Conservation (phyloP, 2,113 vertebrate species). For the Chrysemys picta region DNA sequence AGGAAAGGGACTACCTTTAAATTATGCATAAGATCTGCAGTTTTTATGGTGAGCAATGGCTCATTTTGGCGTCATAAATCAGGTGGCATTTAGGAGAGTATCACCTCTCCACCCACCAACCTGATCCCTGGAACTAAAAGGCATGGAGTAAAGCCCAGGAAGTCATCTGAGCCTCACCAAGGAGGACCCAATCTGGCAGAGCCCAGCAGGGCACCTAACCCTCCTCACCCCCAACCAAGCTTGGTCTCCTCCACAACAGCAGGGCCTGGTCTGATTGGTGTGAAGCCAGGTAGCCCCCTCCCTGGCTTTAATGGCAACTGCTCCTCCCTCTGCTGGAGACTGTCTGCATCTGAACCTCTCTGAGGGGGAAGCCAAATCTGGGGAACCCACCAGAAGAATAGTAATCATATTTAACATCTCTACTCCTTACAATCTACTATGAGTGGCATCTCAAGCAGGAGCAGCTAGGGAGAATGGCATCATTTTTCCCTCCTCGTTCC, state of each 20-base stretch:
- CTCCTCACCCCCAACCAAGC: too few relatives aligned
- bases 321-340: too few relatives aligned
- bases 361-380: neutral
- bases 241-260: too few relatives aligned
- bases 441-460: neutral
- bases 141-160: too few relatives aligned
- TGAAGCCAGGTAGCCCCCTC: too few relatives aligned
- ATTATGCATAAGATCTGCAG: neutral
- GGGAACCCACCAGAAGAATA: neutral
- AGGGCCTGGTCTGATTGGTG: too few relatives aligned
- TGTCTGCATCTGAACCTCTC: neutral
- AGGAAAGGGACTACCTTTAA: neutral
- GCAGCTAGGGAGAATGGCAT: neutral
- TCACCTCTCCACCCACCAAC: neutral
- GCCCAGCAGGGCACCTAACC: too few relatives aligned
- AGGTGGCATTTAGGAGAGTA: neutral
- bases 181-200: too few relatives aligned
- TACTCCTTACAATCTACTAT: neutral
- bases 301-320: too few relatives aligned
- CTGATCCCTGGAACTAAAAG: neutral
- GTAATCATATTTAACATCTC: neutral
- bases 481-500: neutral
- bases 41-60: neutral
- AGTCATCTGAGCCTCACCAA: too few relatives aligned
- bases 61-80: neutral